Base-by-base conservation (phyloP, 2,888 invertebrate species). In the Gymnoscelis rufifasciata region DNA sequence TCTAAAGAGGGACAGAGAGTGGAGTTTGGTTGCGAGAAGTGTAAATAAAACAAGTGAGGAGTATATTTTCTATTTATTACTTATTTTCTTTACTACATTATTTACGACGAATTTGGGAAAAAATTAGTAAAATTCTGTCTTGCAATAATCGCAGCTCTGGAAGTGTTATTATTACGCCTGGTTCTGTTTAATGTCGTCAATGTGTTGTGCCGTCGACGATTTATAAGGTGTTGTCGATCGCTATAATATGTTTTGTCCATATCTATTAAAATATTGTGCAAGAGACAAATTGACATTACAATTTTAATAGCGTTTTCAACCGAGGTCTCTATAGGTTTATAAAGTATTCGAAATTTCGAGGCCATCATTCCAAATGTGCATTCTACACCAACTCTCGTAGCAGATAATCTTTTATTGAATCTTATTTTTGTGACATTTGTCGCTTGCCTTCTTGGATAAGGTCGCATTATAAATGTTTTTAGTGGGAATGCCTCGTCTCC, bases 1-100 rank as follows among this genome's bases (percentile, higher is more conserved):
- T 14, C 54, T 47, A 43, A 47, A 54, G 51, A 54, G 54, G 51
- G 51, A 48, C 49, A 52, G 12, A 28, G 49, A 52, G 52, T 52
- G 47, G 47, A 48, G 43, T 50, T 12, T 54, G 7, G 46, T 47
- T 48, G 50, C 51, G 15, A 51, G 11, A 50, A 50, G n/a, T 45
- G 14, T 49, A 46, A 52, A 52, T 52, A 52, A 23, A 23, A 23
- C 23, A 23, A 23, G 23, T 23, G n/a, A n/a, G n/a, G 23, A 23
- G 23, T 50, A 42, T 51, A 45, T 44, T 51, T 51, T 51, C 43
- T 51, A 42, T 40, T 31, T 15, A 31, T 31, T 31, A 31, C 31
- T 43, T 48, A 43, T 48, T 47, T 47, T 47, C 43, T 43, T 47
- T 43, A 27, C 26, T 40, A 42, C 38, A 38, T 38, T 38, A 38